Conservation (phyloP, 2,888 invertebrate species). For the Ommatoiulus sabulosus region DNA sequence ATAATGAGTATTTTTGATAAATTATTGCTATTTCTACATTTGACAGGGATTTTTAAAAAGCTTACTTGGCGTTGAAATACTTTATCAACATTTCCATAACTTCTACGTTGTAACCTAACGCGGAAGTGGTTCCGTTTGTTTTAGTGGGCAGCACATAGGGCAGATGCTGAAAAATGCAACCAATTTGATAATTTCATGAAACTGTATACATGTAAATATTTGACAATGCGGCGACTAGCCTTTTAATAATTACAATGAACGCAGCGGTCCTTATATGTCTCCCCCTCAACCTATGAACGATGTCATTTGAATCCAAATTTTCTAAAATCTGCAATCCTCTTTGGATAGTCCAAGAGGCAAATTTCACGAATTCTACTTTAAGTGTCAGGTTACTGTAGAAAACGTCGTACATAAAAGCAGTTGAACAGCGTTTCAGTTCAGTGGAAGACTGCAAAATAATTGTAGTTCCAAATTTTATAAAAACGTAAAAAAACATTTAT, state of each 20-base stretch:
- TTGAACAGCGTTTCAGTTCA: background rate
- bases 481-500: background rate
- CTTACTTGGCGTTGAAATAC: slow-evolving; percentile 48
- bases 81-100: slow-evolving; percentile 52
- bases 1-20: no score
- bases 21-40: background rate
- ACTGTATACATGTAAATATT: background rate
- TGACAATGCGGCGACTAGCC: background rate
- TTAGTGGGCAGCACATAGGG: slow-evolving; percentile 39
- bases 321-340: slow-evolving; percentile 14
- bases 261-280: slow-evolving; percentile 18
- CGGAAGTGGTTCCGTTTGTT: slow-evolving; percentile 14
- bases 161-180: slow-evolving; percentile 28
- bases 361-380: slow-evolving; percentile 10
- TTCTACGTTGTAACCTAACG: slow-evolving; percentile 49
- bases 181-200: background rate
- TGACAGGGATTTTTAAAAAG: background rate
- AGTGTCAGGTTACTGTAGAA: slow-evolving; percentile 27
- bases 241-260: background rate
- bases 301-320: slow-evolving; percentile 7
- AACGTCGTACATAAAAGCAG: slow-evolving; percentile 26
- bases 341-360: slow-evolving; percentile 14
- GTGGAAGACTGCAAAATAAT: background rate
- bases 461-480: no score
- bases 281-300: background rate